Base-by-base conservation (phyloP, 2,797 vertebrate genomes). In the Pristis pectinata region DNA sequence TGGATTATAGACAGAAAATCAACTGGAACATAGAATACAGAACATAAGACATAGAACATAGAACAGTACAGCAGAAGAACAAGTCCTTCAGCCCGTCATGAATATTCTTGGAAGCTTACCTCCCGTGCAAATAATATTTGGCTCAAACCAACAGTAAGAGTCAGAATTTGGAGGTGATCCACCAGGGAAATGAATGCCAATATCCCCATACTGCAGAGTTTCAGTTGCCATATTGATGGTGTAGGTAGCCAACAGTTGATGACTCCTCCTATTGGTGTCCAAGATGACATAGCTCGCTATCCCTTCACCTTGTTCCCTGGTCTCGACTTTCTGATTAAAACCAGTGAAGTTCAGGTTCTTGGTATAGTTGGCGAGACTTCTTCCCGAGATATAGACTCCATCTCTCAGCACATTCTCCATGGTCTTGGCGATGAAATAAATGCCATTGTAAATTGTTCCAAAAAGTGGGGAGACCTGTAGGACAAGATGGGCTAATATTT, bases 391-490 rank as follows among this genome's bases (percentile, higher is more conserved):
- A 92, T 1, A 94, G 95, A 96, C 95, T 44, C 98, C 97, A 80
- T 96, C 97, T 96, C 95, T 98, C 95, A 96, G 95, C 95, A 97
- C 96, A 11, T 97, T 98, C 97, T 98, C 96, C 95, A 99, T 97
- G 95, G 98, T 97, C 96, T 97, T 97, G 83, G 98, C 97, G 95
- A 99, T 95, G 95, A 99, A 97, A 96, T 99, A 99, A 95, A 99
- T 96, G 95, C 98, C 97, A 95, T 99, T 98, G 95, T 99, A 99
- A 96, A 99, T 98, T 83, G 98, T 99, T 95, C 98, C 98, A 97
- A 99, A 99, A 37, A 99, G 96, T 0, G 98, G 99, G 95, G 98
- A 98, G 94, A 99, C 98, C 98, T 99, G 96, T 80, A 95, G 92
- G 11, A 17, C 76, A 44, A 53, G 30, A 61, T 9, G 15, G 2